These are phyloP conservation scores for Olivierus martensii DNA, from an alignment of 1,140 invertebrate species.

Conservation along the genomic window DNA sequence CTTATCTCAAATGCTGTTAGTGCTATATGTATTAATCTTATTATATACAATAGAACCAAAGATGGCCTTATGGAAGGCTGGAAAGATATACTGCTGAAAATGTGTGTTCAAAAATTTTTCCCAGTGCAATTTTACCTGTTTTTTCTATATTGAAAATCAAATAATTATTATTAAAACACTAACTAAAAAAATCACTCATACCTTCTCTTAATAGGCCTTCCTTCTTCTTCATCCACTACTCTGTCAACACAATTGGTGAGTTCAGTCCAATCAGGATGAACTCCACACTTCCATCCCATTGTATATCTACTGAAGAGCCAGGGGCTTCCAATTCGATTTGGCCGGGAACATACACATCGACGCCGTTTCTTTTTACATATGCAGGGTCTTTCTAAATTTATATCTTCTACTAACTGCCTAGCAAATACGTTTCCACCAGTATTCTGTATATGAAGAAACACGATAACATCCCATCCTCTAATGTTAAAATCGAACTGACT, in stretches of 20 bases:
- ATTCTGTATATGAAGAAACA: slow-evolving; percentile 37
- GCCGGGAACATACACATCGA: slow-evolving; percentile 14
- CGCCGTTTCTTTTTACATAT: slow-evolving; percentile 13
- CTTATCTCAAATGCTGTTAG: no score
- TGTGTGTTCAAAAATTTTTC: no score
- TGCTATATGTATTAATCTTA: no score
- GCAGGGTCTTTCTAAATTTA: slow-evolving; percentile 21
- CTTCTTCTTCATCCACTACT: slow-evolving; percentile 28
- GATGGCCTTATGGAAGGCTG: no score
- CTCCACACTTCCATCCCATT: slow-evolving; percentile 34
- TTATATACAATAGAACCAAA: no score
- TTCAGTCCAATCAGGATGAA: slow-evolving; percentile 36
- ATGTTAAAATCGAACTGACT: slow-evolving; percentile 8
- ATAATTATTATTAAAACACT: no score
- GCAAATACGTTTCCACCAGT: slow-evolving; percentile 34
- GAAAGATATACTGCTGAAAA: no score
- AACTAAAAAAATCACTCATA: slow-evolving; percentile 1
- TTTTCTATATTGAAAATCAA: no score
- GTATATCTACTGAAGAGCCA: slow-evolving; percentile 36
- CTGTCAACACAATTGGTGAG: slow-evolving; percentile 30
- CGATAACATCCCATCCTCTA: slow-evolving; percentile 27
- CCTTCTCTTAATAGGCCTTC: slow-evolving; percentile 18
- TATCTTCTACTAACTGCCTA: slow-evolving; percentile 30
- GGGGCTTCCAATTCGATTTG: slow-evolving; percentile 14
- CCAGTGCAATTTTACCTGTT: no score